These are phyloP conservation scores for Ginglymostoma cirratum DNA, from an alignment of 2,113 vertebrate genomes.

Conservation along the genomic window DNA sequence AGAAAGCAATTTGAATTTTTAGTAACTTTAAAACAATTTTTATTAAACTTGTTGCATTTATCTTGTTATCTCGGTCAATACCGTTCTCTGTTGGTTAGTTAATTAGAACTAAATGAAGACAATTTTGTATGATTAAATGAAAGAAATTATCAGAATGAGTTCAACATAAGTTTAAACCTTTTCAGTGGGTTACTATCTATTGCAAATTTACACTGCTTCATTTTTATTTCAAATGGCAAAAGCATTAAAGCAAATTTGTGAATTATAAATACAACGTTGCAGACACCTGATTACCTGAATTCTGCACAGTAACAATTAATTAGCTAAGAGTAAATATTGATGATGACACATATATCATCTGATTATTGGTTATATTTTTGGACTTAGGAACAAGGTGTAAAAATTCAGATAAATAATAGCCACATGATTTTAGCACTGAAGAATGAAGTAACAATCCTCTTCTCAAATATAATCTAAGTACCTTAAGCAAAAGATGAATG, in stretches of 20 bases:
- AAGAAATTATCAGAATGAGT: not conserved
- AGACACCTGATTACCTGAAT: not conserved
- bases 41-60: not conserved
- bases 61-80: not conserved
- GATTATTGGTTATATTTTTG: not conserved
- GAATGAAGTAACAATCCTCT: not conserved
- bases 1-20: not conserved
- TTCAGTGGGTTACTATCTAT: not conserved
- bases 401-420: not conserved
- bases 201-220: not conserved
- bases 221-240: not conserved
- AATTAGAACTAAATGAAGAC: not conserved
- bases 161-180: not conserved
- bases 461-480: not conserved
- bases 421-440: not conserved
- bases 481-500: not conserved
- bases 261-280: not conserved
- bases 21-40: not conserved
- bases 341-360: not conserved
- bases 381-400: not conserved
- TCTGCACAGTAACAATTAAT: too few species aligned
- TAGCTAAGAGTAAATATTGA: not conserved
- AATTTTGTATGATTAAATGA: not conserved
- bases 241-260: not conserved
- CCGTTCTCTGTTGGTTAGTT: not conserved